Base-by-base conservation (phyloP, 64 coral and sea anemone genomes). In the Anthopleura sola region DNA sequence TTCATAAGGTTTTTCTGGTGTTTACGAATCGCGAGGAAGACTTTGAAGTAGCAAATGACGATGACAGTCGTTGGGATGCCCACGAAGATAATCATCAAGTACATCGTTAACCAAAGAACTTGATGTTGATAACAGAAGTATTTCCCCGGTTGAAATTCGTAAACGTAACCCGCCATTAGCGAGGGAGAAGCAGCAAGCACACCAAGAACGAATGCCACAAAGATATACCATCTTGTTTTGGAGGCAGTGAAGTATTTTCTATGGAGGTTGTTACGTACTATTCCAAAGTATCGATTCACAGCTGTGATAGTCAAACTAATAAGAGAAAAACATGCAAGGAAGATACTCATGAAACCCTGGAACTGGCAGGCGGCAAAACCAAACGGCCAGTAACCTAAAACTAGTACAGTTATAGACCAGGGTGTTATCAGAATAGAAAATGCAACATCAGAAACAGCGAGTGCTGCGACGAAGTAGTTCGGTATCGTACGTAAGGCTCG, bases 131-230 rank as follows among this genome's bases (percentile, higher is more conserved):
- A 92, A 37, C 90, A 92, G 57, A 92, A 87, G 47, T 78, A 87
- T 48, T 92, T 92, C 26, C 90, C 90, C 26, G 79, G 40, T 26
- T 92, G 90, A 26, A 92, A 92, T 34, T 77, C 62, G 20, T 83
- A 92, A 26, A 5, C 50, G 10, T 83, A 51, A 1, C 90, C 90
- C 9, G 48, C 69, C 17, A 51, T 48, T 17, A 87, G 37, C 19
- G 87, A 87, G 2, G 86, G 79, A 38, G 82, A 37, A 19, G 85
- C 76, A 20, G 80, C 50, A 18, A 71, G 15, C 18, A 85, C 17
- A 0, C 62, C 68, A 26, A 77, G 33, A 10, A 83, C 24, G 34
- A 79, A 60, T 23, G 85, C 79, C 15, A 84, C 15, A 55, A 57
- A 46, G n/a, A 87, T 34, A 48, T 80, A 57, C 1, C 69, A 33